phyloP scores from a whole-genome alignment of 2,888 invertebrate species.

The Cerceris ruficornis region DNA sequence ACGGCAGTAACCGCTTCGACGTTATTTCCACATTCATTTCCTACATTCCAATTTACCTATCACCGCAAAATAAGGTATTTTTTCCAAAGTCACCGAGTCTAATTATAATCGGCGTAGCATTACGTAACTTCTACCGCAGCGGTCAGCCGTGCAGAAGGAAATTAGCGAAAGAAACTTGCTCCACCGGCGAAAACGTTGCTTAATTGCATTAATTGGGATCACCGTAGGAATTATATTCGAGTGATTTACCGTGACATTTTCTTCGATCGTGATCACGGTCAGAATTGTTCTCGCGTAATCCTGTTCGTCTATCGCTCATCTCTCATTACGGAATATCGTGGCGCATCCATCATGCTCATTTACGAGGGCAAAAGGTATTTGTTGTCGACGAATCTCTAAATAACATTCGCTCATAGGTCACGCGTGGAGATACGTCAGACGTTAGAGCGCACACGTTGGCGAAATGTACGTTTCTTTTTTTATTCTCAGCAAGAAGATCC shows the following conservation, averaged over 20 bases:
- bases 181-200: neutral
- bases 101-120: neutral
- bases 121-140: neutral
- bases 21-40: too few species aligned
- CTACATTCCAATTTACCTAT: too few species aligned
- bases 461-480: too few species aligned
- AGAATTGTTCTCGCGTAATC: constrained; percentile 26
- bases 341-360: constrained; percentile 54
- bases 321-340: constrained; percentile 32
- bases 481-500: too few species aligned
- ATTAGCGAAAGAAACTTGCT: neutral
- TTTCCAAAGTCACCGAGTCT: neutral
- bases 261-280: constrained; percentile 34
- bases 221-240: constrained; percentile 2
- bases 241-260: constrained; percentile 52
- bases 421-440: constrained; percentile 1
- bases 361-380: constrained; percentile 35
- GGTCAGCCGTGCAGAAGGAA: neutral
- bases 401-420: constrained; percentile 19
- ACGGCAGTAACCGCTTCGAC: too few species aligned
- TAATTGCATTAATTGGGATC: constrained; percentile 31
- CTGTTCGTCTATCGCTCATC: constrained; percentile 42
- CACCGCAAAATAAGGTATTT: neutral
- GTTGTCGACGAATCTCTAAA: constrained; percentile 29
- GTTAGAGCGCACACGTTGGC: neutral